These are phyloP conservation scores for Megaptera novaeangliae DNA, from an alignment of 2,113 vertebrate species.

Conservation along the genomic window DNA sequence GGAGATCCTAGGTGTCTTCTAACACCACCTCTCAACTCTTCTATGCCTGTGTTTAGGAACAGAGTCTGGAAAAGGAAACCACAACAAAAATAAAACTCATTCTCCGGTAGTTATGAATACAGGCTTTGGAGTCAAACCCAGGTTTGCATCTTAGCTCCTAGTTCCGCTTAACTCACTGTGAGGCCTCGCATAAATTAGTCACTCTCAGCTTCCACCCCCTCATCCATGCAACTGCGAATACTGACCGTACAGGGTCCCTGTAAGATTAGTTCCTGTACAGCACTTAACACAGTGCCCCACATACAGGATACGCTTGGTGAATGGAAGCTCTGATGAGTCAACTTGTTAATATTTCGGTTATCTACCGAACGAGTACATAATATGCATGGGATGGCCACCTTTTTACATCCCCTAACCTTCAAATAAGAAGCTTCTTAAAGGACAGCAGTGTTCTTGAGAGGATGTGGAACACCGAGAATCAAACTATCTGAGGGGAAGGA, in stretches of 20 bases:
- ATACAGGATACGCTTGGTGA: background rate
- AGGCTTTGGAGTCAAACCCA: background rate
- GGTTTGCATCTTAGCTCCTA: background rate
- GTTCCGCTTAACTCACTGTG: background rate
- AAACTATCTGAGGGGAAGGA: background rate
- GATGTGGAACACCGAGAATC: background rate
- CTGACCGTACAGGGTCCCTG: background rate
- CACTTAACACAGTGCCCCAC: background rate
- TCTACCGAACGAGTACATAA: background rate
- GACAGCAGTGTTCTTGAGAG: background rate
- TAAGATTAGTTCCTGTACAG: background rate
- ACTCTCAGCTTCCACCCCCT: background rate
- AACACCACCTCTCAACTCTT: background rate
- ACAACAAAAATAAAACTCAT: background rate
- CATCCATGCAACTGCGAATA: background rate
- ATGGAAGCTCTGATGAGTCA: background rate
- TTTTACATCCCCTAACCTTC: background rate
- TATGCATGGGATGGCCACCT: background rate
- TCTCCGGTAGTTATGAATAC: background rate
- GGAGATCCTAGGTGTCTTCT: background rate
- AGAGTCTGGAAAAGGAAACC: background rate
- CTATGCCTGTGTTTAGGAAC: background rate
- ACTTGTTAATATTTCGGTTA: background rate
- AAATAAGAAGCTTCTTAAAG: background rate
- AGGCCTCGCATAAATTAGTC: background rate